These are phyloP conservation scores for Aurelia coerulea DNA, from an alignment of 30 jellyfish, hydroid and myxozoan genomes.

Conservation along the genomic window DNA sequence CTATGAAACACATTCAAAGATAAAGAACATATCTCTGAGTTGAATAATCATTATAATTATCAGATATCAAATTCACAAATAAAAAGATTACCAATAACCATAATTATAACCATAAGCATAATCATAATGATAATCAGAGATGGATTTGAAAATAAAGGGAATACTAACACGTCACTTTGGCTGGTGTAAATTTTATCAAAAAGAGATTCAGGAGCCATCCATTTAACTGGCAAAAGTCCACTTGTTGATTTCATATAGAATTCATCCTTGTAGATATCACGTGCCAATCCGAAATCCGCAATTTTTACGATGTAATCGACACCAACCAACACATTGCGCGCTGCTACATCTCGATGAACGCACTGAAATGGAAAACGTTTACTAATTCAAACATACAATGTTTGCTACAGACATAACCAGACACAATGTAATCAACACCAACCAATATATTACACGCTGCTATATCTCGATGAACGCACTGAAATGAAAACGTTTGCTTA, in stretches of 20 bases:
- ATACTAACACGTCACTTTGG: slow-evolving; percentile 97
- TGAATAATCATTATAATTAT: too few species aligned
- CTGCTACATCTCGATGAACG: slow-evolving; percentile 97
- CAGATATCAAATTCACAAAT: too few species aligned
- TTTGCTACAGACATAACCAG: too few species aligned
- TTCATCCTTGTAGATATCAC: slow-evolving; percentile 84
- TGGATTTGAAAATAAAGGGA: background rate
- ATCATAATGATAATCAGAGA: background rate
- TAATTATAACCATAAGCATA: background rate
- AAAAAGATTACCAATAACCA: too few species aligned
- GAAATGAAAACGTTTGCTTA: too few species aligned
- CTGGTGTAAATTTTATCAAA: slow-evolving; percentile 86
- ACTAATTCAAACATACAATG: background rate
- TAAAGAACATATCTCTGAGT: too few species aligned
- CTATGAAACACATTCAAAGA: too few species aligned
- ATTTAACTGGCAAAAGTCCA: slow-evolving; percentile 97
- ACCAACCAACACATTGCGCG: slow-evolving; percentile 94
- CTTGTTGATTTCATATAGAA: slow-evolving; percentile 85
- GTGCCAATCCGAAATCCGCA: slow-evolving; percentile 97
- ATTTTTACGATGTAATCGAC: slow-evolving; percentile 88
- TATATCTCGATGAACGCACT: too few species aligned
- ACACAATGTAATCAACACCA: too few species aligned
- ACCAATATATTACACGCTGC: too few species aligned
- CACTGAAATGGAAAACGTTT: slow-evolving; percentile 53
- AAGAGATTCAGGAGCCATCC: slow-evolving; percentile 99